Percentiles rank a stretch among this genome's conserved stretches.
These are phyloP conservation scores for Nixonia krombeini DNA, from an alignment of 1,140 invertebrate species.

Conservation along the genomic window DNA sequence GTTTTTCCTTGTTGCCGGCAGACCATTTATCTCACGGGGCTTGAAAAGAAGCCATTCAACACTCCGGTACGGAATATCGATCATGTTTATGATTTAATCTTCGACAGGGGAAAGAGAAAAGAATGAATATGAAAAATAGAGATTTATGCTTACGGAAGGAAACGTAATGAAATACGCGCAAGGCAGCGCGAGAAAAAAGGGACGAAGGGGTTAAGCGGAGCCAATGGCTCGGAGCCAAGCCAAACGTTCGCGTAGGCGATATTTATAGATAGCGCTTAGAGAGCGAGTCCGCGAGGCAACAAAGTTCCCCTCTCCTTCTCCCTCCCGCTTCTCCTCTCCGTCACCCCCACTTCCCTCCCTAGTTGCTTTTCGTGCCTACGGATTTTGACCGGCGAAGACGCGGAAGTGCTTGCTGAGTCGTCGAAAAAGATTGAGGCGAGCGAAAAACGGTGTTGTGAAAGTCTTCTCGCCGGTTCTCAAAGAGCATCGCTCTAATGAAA, in stretches of 20 bases:
- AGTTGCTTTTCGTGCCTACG: slow-evolving; percentile 4
- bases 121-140: background rate
- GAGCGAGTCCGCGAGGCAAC: background rate
- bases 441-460: background rate
- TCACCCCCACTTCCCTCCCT: background rate
- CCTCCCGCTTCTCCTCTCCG: too few relatives aligned
- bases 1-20: too few relatives aligned
- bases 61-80: too few relatives aligned
- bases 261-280: slow-evolving; percentile 55
- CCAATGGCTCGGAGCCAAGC: slow-evolving; percentile 48
- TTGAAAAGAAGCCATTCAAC: too few relatives aligned
- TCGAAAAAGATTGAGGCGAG: background rate
- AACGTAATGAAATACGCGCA: background rate
- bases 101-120: background rate
- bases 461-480: background rate
- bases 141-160: background rate
- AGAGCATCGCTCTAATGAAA: background rate
- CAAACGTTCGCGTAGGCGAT: slow-evolving; percentile 55
- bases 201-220: slow-evolving; percentile 13
- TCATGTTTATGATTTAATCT: slow-evolving; percentile 1
- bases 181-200: background rate
- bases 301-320: background rate
- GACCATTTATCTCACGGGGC: too few relatives aligned
- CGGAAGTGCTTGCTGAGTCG: slow-evolving; percentile 1
- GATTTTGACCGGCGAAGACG: slow-evolving; percentile 1